Conservation (phyloP, 2,113 vertebrate genomes). For the Mastomys natalensis region DNA sequence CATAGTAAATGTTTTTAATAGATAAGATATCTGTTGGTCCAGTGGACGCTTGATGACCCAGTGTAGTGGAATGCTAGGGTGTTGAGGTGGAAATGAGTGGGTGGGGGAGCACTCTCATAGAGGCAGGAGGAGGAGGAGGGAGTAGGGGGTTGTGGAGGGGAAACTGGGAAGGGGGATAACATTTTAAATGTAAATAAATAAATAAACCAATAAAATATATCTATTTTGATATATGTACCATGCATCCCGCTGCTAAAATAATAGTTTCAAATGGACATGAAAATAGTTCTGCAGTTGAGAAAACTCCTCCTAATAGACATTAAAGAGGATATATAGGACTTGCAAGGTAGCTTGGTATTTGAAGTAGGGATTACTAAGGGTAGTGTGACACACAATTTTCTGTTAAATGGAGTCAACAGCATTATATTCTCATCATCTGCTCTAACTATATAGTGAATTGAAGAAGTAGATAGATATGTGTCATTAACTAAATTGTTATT, state of each 20-base stretch:
- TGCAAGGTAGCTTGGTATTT: background rate
- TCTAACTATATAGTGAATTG: background rate
- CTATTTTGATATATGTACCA: background rate
- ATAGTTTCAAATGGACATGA: background rate
- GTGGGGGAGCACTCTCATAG: no score
- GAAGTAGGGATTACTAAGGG: background rate
- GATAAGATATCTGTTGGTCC: background rate
- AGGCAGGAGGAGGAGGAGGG: no score
- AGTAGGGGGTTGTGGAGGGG: no score
- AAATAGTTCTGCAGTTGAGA: background rate
- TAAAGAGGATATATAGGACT: background rate
- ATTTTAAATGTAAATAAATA: no score
- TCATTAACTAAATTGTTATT: background rate
- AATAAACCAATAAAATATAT: no score
- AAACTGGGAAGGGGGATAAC: no score
- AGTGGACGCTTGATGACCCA: no score
- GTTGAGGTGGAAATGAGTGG: fast-evolving
- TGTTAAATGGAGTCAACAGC: background rate
- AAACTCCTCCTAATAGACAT: background rate
- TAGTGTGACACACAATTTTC: background rate
- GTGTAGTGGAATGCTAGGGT: no score
- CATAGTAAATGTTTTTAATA: background rate
- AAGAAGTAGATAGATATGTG: no score
- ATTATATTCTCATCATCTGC: background rate
- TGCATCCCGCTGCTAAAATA: background rate